Evolutionary conservation across 2,888 invertebrate genomes (phyloP), one percentile per base, ranked within the genome.

Genomic region (Argyresthia albistria): DNA sequence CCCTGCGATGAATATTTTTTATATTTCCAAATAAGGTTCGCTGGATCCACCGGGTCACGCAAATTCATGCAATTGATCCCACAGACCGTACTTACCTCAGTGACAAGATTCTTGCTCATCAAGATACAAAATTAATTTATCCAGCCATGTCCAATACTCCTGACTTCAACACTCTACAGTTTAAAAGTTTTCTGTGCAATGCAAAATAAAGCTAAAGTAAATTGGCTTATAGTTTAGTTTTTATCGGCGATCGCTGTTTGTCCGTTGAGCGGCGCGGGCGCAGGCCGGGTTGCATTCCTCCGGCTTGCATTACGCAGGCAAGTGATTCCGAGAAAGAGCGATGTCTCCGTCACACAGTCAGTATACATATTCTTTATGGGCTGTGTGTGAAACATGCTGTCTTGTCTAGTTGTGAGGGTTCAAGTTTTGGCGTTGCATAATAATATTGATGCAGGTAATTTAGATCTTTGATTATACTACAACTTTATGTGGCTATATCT

Each of bases 251-350:
- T 25, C 12, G 47, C n/a, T 14, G 47, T 6, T 12, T 35, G 35
- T 9, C 35, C 35, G 6, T 2, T 6, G 25, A 25, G 25, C 25
- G 25, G 25, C 46, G 49, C 39, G 35, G 64, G 73, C 74, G 25
- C 25, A 6, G 25, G 35, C 37, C 39, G 35, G 64, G 73, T 75
- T 77, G 73, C 82, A 83, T 83, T 84, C 83, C 83, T 73, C 71
- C 69, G 76, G 73, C 76, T 77, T 74, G 77, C 79, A 79, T 76
- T 73, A 62, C 79, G 70, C 76, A 77, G 73, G 67, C 75, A 73
- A 73, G 74, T 67, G 69, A 65, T 84, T 86, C 83, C 72, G 70
- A 80, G 84, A 84, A 84, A 76, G 66, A 71, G 59, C 70, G 76
- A 75, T 70, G 80, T 82, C 82, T 75, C 73, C 69, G 82, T 82